Base-by-base conservation (phyloP, 2,888 invertebrate genomes). In the Drosophila neonasuta region DNA sequence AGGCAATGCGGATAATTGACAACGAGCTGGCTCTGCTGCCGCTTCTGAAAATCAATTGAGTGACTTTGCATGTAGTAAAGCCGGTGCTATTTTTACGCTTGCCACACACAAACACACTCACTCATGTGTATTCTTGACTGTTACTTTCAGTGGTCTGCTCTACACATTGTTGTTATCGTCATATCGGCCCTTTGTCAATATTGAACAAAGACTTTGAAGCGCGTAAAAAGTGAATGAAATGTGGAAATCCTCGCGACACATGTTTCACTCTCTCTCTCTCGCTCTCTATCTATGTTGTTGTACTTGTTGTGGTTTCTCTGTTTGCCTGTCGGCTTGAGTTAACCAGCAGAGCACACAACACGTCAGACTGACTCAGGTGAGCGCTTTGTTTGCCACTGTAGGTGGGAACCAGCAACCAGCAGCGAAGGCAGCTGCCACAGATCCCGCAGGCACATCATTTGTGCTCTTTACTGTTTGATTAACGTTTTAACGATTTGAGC, bases 401-500 rank as follows among this genome's bases (percentile, higher is more conserved):
- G 80, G 69, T 77, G 48, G 61, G 56, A 66, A 56, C 64, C 69
- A 42, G 61, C 56, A 66, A 52, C 44, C 55, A 65, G 56, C 44
- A 44, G 49, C 8, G 13, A 24, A 60, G 29, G 13, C 48, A 42
- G 15, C 49, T 49, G 48, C 50, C 44, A 44, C 29, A 34, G 46
- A 39, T 68, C 62, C 73, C 69, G 42, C 78, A 57, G 79, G 73
- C 80, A 78, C 73, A 76, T 84, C 80, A 85, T 79, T 79, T 85
- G 77, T 68, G 69, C 77, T 82, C 87, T 81, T 85, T 71, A 62
- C 82, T 82, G 82, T 81, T 87, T 87, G 81, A 81, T 81, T 81
- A 87, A 80, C 86, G 81, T 74, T 82, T 87, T 82, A 82, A 82
- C 87, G 81, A 81, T 81, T 81, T 81, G 71, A 30, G 86, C 86